Evolutionary conservation across 2,888 invertebrate genomes (phyloP), one percentile per base, ranked within the genome.

Genomic region (Drosophila anomalata): DNA sequence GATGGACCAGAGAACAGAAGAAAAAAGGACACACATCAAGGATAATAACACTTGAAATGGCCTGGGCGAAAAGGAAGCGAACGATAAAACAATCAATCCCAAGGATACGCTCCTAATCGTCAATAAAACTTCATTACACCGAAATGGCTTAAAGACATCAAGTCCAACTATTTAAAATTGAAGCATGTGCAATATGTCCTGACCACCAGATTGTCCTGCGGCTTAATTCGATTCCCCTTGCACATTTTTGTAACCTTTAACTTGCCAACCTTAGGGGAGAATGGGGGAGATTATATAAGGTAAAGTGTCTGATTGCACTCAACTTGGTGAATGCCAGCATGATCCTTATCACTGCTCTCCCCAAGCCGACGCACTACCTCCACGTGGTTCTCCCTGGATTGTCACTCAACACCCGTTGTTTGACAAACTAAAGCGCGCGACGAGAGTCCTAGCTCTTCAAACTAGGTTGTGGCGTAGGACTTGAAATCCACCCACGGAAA

Each of bases 1-100:
- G 24, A 17, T 17, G 17, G 17, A 17, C 17, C 17, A 17, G 17
- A 17, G 17, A 8, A 31, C 29, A n/a, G 41, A 20, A 11, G 41
- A 9, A 17, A 1, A 29, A n/a, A 31, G 47, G n/a, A 63, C 41
- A 31, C 39, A 17, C 24, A 47, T 14, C 41, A 39, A 12, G 48
- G 46, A 46, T 36, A 55, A 46, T 46, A 46, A 9, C 55, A 33
- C 46, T 24, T 31, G 24, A 46, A 53, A 33, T 14, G 55, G 20
- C 24, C 24, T 9, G 46, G 14, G 9, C 29, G 3, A 46, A 44
- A 46, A 17, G 14, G 26, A 47, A 52, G 17, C 1, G 41, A 41
- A 9, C 48, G 24, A 48, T 33, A 31, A 47, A 61, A 61, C 61
- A 62, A 62, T 62, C 47, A 62, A 47, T 48, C 24, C 17, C 6